A percentile compares a stretch with the other conserved stretches of the same genome.
Conservation (phyloP, 2,113 vertebrate genomes). For the Aegotheles bennettii region DNA sequence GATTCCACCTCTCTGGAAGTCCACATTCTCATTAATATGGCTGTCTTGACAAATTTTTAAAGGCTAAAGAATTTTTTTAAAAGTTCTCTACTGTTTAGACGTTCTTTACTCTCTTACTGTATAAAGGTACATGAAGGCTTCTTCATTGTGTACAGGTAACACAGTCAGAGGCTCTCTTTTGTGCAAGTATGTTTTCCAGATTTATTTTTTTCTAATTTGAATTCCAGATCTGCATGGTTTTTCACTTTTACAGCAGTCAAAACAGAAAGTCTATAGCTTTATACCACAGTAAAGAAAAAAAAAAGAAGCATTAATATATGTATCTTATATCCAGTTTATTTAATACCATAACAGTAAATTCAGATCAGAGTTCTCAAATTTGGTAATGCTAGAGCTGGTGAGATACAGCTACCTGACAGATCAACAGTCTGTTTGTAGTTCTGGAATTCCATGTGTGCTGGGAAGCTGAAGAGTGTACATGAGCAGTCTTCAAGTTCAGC, state of each 20-base stretch:
- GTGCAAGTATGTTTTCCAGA: not conserved
- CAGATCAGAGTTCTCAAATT: not conserved
- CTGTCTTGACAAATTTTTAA: not conserved
- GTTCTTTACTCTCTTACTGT: too few relatives aligned
- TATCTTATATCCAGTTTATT: constrained; percentile 27
- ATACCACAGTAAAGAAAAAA: not conserved
- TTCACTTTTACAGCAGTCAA: not conserved
- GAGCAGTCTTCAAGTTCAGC: not conserved
- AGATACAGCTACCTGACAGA: not conserved
- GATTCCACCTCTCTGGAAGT: not conserved
- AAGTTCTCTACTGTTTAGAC: not conserved
- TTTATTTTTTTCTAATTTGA: not conserved
- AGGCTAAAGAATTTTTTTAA: not conserved
- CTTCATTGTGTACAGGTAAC: not conserved
- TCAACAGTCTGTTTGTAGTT: not conserved
- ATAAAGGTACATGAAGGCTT: not conserved
- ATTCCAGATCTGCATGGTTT: not conserved
- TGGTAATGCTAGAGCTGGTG: not conserved
- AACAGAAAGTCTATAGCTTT: not conserved
- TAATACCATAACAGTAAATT: not conserved
- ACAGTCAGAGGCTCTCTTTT: not conserved
- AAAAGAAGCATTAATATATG: not conserved
- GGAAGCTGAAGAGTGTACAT: not conserved
- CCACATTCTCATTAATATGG: not conserved
- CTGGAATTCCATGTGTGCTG: not conserved